Conservation (phyloP, 2,888 invertebrate species). For the Acrocera orbiculus region DNA sequence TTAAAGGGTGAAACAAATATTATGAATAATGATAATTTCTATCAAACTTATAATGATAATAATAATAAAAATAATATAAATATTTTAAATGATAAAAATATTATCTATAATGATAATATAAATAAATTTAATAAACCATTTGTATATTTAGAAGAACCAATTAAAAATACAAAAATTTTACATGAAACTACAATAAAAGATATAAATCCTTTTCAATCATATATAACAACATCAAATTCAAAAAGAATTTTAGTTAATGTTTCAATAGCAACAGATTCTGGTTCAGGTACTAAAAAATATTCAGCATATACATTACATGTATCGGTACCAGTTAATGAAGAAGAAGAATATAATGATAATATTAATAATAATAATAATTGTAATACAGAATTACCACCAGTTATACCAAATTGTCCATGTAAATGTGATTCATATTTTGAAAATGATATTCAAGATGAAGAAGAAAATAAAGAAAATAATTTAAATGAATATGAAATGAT, state of each 20-base stretch:
- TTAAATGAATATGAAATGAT: background rate
- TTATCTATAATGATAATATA: conserved; percentile 1
- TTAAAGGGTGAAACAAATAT: too few relatives aligned
- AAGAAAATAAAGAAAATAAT: background rate
- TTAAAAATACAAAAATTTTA: too few relatives aligned
- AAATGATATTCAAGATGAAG: background rate
- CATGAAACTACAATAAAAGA: too few relatives aligned
- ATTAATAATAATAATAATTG: conserved; percentile 19
- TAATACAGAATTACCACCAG: conserved; percentile 26
- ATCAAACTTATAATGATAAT: conserved; percentile 1
- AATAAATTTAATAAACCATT: too few relatives aligned
- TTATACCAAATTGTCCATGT: conserved; percentile 27
- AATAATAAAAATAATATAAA: background rate
- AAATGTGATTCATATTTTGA: conserved; percentile 5
- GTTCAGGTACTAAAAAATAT: conserved; percentile 35
- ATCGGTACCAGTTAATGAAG: conserved; percentile 47
- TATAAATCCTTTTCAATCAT: too few relatives aligned
- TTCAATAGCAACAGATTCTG: conserved; percentile 57
- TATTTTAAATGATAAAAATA: conserved; percentile 2
- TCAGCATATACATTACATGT: conserved; percentile 65
- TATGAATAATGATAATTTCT: too few relatives aligned
- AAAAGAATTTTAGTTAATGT: conserved; percentile 64
- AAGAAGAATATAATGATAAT: conserved; percentile 19
- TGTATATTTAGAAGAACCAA: too few relatives aligned
- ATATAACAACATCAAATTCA: conserved; percentile 1